Base-by-base conservation (phyloP, 2,797 vertebrate genomes). In the Phyllotis vaccarum region DNA sequence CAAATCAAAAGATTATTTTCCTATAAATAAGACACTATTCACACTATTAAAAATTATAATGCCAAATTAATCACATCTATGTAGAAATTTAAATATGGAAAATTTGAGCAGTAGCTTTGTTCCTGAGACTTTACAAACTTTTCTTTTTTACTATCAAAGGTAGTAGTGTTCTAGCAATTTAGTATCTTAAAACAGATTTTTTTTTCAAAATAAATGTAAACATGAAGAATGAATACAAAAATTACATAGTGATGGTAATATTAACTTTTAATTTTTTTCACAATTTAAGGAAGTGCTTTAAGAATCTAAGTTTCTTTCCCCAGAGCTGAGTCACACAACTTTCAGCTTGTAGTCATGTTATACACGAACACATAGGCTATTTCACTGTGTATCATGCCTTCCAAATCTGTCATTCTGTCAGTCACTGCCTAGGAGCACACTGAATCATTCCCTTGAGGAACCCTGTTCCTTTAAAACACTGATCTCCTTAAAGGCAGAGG, bases 361-460 rank as follows among this genome's bases (percentile, higher is more conserved):
- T 64, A 46, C 16, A 49, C 1, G 21, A 80, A 93, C 79, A 62
- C 24, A 12, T 34, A 14, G 75, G 12, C 60, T 86, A 60, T n/a
- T 91, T 89, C 31, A 58, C 3, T 6, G 0, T 91, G 56, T 79
- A 89, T 40, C 16, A 21, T 10, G 13, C 52, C 46, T 90, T 40
- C 54, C 12, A 54, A 4, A 29, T 31, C 27, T 68, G 8, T 21
- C 10, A 22, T 58, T 78, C 27, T 12, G 24, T 72, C 31, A 62
- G 68, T 78, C 72, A 79, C 34, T 94, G 37, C n/a, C 40, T 72
- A 78, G 64, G 92, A 93, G 52, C 46, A 75, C 0, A 70, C 37
- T 93, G 94, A 94, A 88, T 94, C 85, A 91, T 64, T 86, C 89
- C 86, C 68, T 40, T 89, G 37, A 89, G 66, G 16, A 34, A 80